phyloP scores from a whole-genome alignment of 2,888 invertebrate species.

The Ophraella communa region DNA sequence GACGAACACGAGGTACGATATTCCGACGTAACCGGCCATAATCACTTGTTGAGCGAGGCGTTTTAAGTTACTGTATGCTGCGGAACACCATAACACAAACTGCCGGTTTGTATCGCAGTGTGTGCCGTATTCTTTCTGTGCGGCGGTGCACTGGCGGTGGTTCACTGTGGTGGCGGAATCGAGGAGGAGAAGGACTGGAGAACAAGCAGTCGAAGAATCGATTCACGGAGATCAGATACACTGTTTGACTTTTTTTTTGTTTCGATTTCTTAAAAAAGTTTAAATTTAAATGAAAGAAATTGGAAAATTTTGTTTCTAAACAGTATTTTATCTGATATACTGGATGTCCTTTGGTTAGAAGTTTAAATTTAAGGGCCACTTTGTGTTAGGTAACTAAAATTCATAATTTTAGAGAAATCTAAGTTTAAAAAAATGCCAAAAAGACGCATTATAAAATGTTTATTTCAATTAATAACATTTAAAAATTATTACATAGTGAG shows the following conservation, averaged over 20 bases:
- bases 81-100: conserved; percentile 35
- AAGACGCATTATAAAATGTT: no score
- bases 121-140: conserved; percentile 20
- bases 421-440: no score
- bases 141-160: conserved; percentile 12
- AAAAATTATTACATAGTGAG: no score
- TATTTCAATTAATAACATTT: no score
- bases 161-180: not conserved
- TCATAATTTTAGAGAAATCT: no score
- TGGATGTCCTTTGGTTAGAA: no score
- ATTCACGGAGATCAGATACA: conserved; percentile 30
- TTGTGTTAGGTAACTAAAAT: no score
- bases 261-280: no score
- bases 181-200: conserved; percentile 31
- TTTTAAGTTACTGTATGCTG: conserved; percentile 15
- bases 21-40: conserved; percentile 36
- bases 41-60: conserved; percentile 30
- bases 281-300: no score
- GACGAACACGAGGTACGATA: conserved; percentile 32
- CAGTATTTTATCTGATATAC: no score
- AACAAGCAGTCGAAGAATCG: conserved; percentile 41
- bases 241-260: conserved; percentile 3
- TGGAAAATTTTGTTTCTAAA: no score
- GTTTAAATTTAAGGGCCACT: no score
- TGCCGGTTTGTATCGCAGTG: conserved; percentile 18